These are phyloP conservation scores for Meiosimyza decipiens DNA, from an alignment of 2,888 invertebrate species.

Conservation along the genomic window DNA sequence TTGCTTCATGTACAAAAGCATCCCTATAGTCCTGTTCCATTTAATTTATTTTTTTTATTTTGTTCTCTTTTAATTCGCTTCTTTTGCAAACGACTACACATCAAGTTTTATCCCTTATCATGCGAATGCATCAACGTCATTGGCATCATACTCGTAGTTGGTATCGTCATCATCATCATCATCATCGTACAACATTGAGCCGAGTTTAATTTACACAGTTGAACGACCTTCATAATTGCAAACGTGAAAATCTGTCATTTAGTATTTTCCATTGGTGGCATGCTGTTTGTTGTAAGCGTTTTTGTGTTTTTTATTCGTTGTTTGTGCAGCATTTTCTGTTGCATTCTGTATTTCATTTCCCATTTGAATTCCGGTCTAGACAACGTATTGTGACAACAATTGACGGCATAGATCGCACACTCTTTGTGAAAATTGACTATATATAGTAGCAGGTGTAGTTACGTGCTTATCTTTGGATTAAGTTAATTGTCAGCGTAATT, in stretches of 20 bases:
- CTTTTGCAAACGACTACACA: no score
- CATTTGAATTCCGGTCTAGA: slow-evolving; percentile 41
- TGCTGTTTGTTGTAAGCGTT: background rate
- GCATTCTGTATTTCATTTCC: slow-evolving; percentile 38
- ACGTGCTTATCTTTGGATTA: slow-evolving; percentile 3
- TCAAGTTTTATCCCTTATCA: no score
- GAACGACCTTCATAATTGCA: slow-evolving; percentile 33
- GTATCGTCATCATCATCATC: background rate
- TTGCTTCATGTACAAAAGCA: no score
- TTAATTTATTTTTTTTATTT: no score
- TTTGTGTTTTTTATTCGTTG: background rate
- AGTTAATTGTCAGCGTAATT: slow-evolving; percentile 25
- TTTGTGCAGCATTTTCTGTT: background rate
- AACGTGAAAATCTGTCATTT: slow-evolving; percentile 35
- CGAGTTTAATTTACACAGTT: slow-evolving; percentile 25
- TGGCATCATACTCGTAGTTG: no score
- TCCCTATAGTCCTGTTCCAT: no score
- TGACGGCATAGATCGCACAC: background rate
- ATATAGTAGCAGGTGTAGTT: no score
- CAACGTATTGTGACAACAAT: slow-evolving; percentile 25
- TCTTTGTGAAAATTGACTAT: background rate
- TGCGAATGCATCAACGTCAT: no score
- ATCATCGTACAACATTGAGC: slow-evolving; percentile 7
- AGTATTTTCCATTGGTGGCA: slow-evolving; percentile 10
- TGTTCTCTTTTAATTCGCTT: no score